Evolutionary conservation across 2,113 vertebrate species (phyloP).

Genomic region (Ahaetulla prasina): DNA sequence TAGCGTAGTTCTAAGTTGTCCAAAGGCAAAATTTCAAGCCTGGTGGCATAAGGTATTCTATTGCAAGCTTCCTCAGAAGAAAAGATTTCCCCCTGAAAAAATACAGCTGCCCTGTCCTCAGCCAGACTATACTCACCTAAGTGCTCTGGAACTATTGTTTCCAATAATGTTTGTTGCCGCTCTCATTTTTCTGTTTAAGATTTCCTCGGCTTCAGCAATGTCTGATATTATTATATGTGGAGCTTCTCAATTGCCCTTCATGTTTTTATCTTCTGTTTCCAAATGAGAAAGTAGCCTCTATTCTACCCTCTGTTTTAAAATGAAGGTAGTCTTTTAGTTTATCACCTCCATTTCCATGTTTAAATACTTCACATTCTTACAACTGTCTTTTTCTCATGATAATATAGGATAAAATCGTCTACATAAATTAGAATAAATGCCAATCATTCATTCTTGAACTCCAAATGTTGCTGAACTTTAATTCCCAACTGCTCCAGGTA

Average conservation of each 20-base stretch:
- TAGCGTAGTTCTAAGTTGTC: too few species aligned
- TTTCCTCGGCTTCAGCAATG: background rate
- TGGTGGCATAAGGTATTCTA: too few species aligned
- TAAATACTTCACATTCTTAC: background rate
- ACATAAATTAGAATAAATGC: background rate
- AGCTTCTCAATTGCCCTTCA: background rate
- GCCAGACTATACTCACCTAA: background rate
- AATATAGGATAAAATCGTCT: background rate
- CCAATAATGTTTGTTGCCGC: background rate
- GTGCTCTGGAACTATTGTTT: background rate
- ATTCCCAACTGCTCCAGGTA: background rate
- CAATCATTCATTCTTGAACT: background rate
- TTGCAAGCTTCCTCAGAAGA: background rate
- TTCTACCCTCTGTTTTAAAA: background rate
- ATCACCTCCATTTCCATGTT: background rate
- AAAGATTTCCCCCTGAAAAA: background rate
- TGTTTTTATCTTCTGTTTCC: background rate
- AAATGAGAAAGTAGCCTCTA: background rate
- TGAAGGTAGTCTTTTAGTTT: background rate
- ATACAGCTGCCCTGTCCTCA: background rate
- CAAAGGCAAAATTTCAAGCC: too few species aligned
- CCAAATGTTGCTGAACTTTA: background rate
- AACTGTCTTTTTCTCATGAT: background rate
- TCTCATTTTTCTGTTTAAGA: background rate
- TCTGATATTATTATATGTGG: background rate